Base-by-base conservation (phyloP, 2,888 invertebrate genomes). In the Esperia sulphurella region DNA sequence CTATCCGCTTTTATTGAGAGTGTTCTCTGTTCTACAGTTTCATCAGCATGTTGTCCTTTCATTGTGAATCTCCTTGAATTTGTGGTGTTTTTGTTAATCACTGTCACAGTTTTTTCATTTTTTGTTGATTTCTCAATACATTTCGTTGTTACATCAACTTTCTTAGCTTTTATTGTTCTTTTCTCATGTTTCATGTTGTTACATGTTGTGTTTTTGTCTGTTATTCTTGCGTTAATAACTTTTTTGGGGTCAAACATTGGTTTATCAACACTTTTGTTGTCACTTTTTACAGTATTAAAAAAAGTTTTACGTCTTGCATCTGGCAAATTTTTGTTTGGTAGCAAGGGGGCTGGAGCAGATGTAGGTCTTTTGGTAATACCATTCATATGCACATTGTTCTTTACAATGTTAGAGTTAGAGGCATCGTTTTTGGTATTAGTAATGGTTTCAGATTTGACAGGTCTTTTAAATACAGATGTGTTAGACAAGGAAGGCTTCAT, bases 301-400 rank as follows among this genome's bases (percentile, higher is more conserved):
- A 21, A 21, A 2, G 21, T 21, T 21, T 21, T 21, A 21, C 21
- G 21, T 21, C 21, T 21, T 21, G 5, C 21, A 37, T 37, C 39
- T 7, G 14, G 4, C 13, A n/a, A 37, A 35, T 42, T 29, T 29
- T 42, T 47, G 3, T 14, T 33, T 4, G 10, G 13, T 21, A 40
- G 3, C 13, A n/a, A 62, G 3, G 48, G 9, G 1, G 46, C 8
- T 0, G 73, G 69, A 8, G 59, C 65, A 0, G 72, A 56, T 0
- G 55, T 51, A 0, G 72, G 68, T 53, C 71, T 63, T 41, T 69
- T 77, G 0, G 55, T 51, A 0, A 54, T 57, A 3, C 58, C 58
- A 2, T 70, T 71, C 0, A 65, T 58, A 40, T 69, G 54, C 5
- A 59, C 55, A 54, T 65, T 66, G 41, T 65, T 74, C 51, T 72